Conservation (phyloP, 2,797 vertebrate species). For the Uromys caudimaculatus region DNA sequence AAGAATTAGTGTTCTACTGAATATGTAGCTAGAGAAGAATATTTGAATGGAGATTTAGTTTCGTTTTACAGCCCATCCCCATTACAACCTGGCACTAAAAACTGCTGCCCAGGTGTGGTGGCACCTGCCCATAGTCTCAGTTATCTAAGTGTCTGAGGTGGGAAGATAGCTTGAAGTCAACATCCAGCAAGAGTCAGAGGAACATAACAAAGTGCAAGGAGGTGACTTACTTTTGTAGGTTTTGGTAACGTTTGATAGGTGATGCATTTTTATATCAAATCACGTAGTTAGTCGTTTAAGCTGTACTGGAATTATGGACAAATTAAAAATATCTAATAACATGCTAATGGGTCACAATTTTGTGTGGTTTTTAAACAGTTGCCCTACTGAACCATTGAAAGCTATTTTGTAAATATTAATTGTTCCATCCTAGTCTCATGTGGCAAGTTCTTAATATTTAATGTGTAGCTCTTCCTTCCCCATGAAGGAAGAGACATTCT, state of each 20-base stretch:
- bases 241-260: not conserved
- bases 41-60: not conserved
- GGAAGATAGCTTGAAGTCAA: not conserved
- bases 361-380: not conserved
- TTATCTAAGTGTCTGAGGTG: not conserved
- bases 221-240: not conserved
- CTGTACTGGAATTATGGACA: not conserved
- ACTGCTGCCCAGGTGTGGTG: not conserved
- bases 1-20: not conserved
- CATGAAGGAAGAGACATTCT: not conserved
- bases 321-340: not conserved
- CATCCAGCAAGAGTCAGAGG: not conserved
- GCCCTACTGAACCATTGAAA: not conserved
- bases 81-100: not conserved
- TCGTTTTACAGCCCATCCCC: not conserved
- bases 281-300: not conserved
- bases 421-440: not conserved
- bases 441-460: not conserved
- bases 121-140: not conserved
- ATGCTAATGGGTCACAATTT: not conserved
- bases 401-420: not conserved
- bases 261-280: not conserved
- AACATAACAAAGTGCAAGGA: not conserved
- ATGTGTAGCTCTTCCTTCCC: not conserved
- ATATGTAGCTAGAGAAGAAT: slow-evolving; percentile 1